Percentiles rank a stretch among this genome's conserved stretches.
These are phyloP conservation scores for Australoheros scitulus DNA, from an alignment of 2,113 vertebrate species.

Conservation along the genomic window DNA sequence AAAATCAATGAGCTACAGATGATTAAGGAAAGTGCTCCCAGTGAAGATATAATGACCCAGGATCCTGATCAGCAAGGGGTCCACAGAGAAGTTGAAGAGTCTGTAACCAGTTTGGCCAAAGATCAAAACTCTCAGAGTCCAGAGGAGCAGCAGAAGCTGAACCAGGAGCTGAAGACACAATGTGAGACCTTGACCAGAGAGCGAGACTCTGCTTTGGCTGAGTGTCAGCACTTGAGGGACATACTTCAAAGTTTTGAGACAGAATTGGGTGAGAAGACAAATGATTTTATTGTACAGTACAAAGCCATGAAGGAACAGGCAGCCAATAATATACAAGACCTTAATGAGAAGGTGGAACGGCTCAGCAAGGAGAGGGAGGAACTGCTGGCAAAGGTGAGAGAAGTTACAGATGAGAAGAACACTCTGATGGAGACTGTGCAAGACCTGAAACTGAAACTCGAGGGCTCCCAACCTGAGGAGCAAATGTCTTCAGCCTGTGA, in stretches of 20 bases:
- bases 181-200: slow-evolving; percentile 83
- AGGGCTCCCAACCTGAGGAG: slow-evolving; percentile 66
- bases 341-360: slow-evolving; percentile 85
- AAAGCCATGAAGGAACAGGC: slow-evolving; percentile 89
- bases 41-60: slow-evolving; percentile 63
- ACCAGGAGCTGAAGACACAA: slow-evolving; percentile 78
- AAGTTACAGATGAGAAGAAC: slow-evolving; percentile 84
- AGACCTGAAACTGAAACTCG: slow-evolving; percentile 72
- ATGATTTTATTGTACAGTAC: slow-evolving; percentile 87
- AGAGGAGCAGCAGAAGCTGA: slow-evolving; percentile 76
- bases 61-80: slow-evolving; percentile 70
- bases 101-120: neutral
- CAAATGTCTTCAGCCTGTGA: slow-evolving; percentile 39
- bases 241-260: slow-evolving; percentile 85
- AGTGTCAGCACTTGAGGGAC: slow-evolving; percentile 83
- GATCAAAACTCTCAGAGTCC: slow-evolving; percentile 48
- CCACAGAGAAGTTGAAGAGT: slow-evolving; percentile 73
- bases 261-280: slow-evolving; percentile 87
- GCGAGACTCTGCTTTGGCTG: slow-evolving; percentile 83
- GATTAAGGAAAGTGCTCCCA: slow-evolving; percentile 82
- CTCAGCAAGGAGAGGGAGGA: slow-evolving; percentile 84
- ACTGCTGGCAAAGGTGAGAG: slow-evolving; percentile 75
- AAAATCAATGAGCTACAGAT: slow-evolving; percentile 95
- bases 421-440: slow-evolving; percentile 79
- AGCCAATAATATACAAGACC: slow-evolving; percentile 81